phyloP scores from a whole-genome alignment of 2,113 vertebrate genomes.

The Phoxinus phoxinus region DNA sequence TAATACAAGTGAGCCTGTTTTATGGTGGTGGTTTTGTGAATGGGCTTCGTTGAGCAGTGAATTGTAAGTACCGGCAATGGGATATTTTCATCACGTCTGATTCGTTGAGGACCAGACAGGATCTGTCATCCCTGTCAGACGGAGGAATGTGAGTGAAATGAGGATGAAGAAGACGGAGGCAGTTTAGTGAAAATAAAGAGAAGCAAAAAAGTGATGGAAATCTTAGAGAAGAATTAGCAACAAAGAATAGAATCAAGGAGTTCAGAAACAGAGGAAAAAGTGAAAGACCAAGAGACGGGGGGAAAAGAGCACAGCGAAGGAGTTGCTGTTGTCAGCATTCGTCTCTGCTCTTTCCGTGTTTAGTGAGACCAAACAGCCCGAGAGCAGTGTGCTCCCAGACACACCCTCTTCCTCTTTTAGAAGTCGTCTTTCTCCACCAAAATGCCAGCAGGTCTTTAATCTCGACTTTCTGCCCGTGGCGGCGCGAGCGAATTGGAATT shows the following conservation, averaged over 20 bases:
- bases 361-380: slow-evolving; percentile 30
- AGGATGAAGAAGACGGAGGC: background rate
- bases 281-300: background rate
- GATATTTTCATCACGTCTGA: slow-evolving; percentile 31
- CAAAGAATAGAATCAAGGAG: background rate
- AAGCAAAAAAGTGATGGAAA: background rate
- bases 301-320: background rate
- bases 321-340: slow-evolving; percentile 40
- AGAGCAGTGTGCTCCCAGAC: slow-evolving; percentile 35
- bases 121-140: slow-evolving; percentile 28
- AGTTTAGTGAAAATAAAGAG: background rate
- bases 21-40: background rate
- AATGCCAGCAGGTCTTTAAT: slow-evolving; percentile 27
- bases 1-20: background rate
- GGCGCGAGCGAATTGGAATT: background rate
- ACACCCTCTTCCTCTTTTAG: slow-evolving; percentile 38
- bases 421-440: slow-evolving; percentile 1
- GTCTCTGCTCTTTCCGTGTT: slow-evolving; percentile 24
- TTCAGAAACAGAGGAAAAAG: background rate
- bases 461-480: background rate
- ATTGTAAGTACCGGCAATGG: background rate
- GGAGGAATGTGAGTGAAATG: slow-evolving; percentile 28
- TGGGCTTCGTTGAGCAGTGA: background rate
- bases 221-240: background rate
- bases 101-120: slow-evolving; percentile 25